A percentile compares a stretch with the other conserved stretches of the same genome.
Conservation (phyloP, 2,888 invertebrate genomes). For the Caenorhabditis sinica region DNA sequence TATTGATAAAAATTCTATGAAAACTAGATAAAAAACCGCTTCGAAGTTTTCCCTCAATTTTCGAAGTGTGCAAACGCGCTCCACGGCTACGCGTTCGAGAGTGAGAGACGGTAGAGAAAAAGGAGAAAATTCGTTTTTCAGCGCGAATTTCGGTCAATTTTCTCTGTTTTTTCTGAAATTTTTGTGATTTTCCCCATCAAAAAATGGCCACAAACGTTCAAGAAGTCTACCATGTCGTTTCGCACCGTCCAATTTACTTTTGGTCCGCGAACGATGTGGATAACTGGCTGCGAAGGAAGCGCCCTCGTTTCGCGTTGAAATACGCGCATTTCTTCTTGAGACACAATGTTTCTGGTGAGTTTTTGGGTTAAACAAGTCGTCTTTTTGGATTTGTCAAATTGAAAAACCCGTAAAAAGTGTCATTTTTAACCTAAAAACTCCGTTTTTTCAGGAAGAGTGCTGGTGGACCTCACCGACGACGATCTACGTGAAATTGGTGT, state of each 20-base stretch:
- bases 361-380: background rate
- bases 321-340: slow-evolving; percentile 75
- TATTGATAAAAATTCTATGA: background rate
- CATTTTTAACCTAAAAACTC: background rate
- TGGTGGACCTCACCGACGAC: slow-evolving; percentile 75
- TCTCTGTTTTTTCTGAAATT: background rate
- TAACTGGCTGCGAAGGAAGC: slow-evolving; percentile 72
- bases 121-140: slow-evolving; percentile 10
- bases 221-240: slow-evolving; percentile 73
- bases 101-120: slow-evolving; percentile 4
- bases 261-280: slow-evolving; percentile 77
- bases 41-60: slow-evolving; percentile 15
- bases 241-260: slow-evolving; percentile 75
- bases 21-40: background rate
- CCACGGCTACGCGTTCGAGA: slow-evolving; percentile 6
- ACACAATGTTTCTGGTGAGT: slow-evolving; percentile 75
- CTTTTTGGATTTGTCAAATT: background rate
- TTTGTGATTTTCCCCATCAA: background rate
- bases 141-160: slow-evolving; percentile 8
- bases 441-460: slow-evolving; percentile 72
- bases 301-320: slow-evolving; percentile 77
- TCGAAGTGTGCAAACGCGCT: slow-evolving; percentile 16
- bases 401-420: background rate
- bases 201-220: slow-evolving; percentile 47
- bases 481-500: slow-evolving; percentile 75